These are phyloP conservation scores for Amorpha juglandis DNA, from an alignment of 2,888 invertebrate genomes.

Conservation along the genomic window DNA sequence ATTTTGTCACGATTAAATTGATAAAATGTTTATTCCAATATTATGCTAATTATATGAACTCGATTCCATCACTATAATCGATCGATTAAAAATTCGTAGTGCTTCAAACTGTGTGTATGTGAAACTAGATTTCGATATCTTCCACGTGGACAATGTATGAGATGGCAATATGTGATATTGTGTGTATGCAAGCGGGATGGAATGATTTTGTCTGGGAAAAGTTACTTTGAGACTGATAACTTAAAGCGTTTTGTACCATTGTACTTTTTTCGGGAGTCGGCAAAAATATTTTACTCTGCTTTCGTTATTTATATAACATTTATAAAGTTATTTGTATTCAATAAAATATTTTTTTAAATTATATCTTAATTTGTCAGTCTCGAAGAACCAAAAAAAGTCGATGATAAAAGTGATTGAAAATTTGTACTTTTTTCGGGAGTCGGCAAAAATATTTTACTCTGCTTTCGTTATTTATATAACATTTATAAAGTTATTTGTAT, in stretches of 20 bases:
- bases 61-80: slow-evolving; percentile 10
- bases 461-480: too few relatives aligned
- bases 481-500: too few relatives aligned
- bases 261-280: not conserved
- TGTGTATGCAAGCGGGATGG: slow-evolving; percentile 35
- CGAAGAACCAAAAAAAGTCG: not conserved
- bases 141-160: slow-evolving; percentile 37
- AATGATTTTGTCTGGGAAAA: slow-evolving; percentile 29
- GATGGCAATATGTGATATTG: slow-evolving; percentile 58
- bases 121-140: slow-evolving; percentile 13
- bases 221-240: slow-evolving; percentile 12
- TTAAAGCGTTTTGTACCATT: not conserved
- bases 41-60: not conserved
- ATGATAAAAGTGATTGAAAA: not conserved
- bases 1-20: too few relatives aligned
- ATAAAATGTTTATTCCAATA: too few relatives aligned
- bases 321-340: not conserved
- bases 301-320: too few relatives aligned
- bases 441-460: too few relatives aligned
- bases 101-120: slow-evolving; percentile 4
- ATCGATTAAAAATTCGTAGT: slow-evolving; percentile 15
- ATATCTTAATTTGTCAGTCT: not conserved
- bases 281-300: too few relatives aligned
- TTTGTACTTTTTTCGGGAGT: not conserved
- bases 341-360: not conserved